These are phyloP conservation scores for Scaptodrosophila latifasciaeformis DNA, from an alignment of 2,888 invertebrate genomes.

Conservation along the genomic window DNA sequence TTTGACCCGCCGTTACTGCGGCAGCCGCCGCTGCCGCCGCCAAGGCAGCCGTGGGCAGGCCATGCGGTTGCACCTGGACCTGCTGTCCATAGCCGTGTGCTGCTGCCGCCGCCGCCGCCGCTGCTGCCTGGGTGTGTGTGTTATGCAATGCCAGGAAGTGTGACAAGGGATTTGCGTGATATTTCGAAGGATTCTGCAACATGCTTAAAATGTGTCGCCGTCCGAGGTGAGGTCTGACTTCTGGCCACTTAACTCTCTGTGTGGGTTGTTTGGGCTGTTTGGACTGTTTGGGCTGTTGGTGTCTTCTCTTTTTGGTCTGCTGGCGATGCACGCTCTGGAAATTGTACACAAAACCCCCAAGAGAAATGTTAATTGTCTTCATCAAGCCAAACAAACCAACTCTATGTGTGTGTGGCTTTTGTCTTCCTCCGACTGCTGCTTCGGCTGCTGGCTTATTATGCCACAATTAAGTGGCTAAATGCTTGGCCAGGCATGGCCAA, in stretches of 20 bases:
- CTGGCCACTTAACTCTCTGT: constrained; percentile 9
- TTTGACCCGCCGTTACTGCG: constrained; percentile 60
- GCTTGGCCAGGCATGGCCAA: constrained; percentile 23
- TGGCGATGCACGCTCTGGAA: constrained; percentile 40
- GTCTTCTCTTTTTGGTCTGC: constrained; percentile 22
- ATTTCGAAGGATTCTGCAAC: constrained; percentile 75
- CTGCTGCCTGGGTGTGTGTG: constrained; percentile 50
- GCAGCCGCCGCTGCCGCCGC: constrained; percentile 57
- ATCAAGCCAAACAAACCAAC: constrained; percentile 55
- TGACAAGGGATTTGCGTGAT: constrained; percentile 75
- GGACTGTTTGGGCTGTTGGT: constrained; percentile 17
- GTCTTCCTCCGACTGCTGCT: constrained; percentile 10
- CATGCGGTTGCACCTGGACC: constrained; percentile 35
- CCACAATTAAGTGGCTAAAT: constrained; percentile 49
- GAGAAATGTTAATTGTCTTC: constrained; percentile 44
- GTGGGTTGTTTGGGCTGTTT: constrained; percentile 14
- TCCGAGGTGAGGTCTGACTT: no score
- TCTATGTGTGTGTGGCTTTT: no score
- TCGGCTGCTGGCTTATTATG: constrained; percentile 37
- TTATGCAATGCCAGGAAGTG: constrained; percentile 75
- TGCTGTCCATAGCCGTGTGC: constrained; percentile 25
- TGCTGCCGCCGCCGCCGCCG: constrained; percentile 8
- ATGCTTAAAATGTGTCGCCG: constrained; percentile 63
- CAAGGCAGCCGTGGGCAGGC: constrained; percentile 60
- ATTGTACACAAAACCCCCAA: constrained; percentile 30